Conservation (phyloP, 2,888 invertebrate species). For the Digitonthophagus gazella region DNA sequence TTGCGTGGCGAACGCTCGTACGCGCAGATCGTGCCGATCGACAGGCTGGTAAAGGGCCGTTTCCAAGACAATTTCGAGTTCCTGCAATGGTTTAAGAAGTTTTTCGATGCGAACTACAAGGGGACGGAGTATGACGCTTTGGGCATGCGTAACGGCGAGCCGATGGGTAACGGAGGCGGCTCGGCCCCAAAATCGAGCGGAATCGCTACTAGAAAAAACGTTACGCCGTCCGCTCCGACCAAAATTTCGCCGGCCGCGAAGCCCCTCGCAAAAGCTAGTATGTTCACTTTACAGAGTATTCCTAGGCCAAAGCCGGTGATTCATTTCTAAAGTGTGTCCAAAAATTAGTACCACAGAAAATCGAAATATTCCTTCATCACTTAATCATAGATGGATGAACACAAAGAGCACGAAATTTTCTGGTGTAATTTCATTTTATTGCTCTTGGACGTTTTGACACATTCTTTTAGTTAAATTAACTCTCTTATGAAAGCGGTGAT, state of each 20-base stretch:
- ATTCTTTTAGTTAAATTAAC: too few relatives aligned
- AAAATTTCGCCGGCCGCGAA: slow-evolving; percentile 52
- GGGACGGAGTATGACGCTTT: slow-evolving; percentile 92
- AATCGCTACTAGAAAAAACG: slow-evolving; percentile 43
- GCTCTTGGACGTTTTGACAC: too few relatives aligned
- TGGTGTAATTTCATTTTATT: too few relatives aligned
- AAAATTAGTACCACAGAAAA: too few relatives aligned
- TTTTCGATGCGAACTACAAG: slow-evolving; percentile 98
- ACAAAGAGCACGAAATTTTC: too few relatives aligned
- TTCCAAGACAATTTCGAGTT: slow-evolving; percentile 99
- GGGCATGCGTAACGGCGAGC: slow-evolving; percentile 80
- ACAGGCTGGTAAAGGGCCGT: slow-evolving; percentile 93
- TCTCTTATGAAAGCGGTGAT: too few relatives aligned
- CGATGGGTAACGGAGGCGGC: slow-evolving; percentile 75
- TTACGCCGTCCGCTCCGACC: slow-evolving; percentile 48
- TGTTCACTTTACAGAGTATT: too few relatives aligned
- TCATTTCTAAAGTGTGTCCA: too few relatives aligned
- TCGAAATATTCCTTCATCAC: too few relatives aligned
- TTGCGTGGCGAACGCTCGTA: background rate
- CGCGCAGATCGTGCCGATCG: slow-evolving; percentile 84
- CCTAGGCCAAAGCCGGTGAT: too few relatives aligned
- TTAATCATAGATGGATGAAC: too few relatives aligned
- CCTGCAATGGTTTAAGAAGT: slow-evolving; percentile 99
- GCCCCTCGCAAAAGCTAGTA: slow-evolving; percentile 62
- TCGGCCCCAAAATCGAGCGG: slow-evolving; percentile 57